phyloP scores from a whole-genome alignment of 2,888 invertebrate species.

The Cremastinae sp. region DNA sequence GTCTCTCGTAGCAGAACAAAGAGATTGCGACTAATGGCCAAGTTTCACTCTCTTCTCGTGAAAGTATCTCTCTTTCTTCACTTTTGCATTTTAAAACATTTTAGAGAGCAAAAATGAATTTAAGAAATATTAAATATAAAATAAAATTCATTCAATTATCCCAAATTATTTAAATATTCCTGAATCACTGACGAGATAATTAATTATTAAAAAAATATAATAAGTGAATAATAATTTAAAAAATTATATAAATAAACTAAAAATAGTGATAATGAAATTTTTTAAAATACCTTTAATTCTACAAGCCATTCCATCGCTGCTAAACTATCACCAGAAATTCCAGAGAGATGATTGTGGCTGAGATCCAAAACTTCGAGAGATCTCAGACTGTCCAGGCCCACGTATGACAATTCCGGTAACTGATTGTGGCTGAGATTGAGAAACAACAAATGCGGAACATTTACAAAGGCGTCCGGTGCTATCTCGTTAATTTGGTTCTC shows the following conservation, averaged over 20 bases:
- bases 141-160: not conserved
- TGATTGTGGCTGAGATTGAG: constrained; percentile 92
- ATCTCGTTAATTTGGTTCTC: constrained; percentile 89
- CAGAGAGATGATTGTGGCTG: constrained; percentile 88
- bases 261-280: too few species aligned
- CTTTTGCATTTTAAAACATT: not conserved
- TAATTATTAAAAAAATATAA: not conserved
- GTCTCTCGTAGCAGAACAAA: constrained; percentile 67
- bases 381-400: constrained; percentile 87
- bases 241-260: too few species aligned
- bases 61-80: constrained; percentile 65
- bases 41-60: constrained; percentile 76
- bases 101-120: not conserved
- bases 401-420: constrained; percentile 87
- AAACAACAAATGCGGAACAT: constrained; percentile 89
- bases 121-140: not conserved
- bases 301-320: constrained; percentile 92
- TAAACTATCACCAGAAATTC: constrained; percentile 85
- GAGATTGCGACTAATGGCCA: constrained; percentile 61
- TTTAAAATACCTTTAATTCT: constrained; percentile 86
- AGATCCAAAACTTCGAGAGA: constrained; percentile 93
- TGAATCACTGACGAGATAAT: too few species aligned
- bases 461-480: constrained; percentile 88
- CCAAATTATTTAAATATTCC: too few species aligned
- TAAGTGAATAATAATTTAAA: not conserved